Evolutionary conservation across 2,888 invertebrate species (phyloP), one percentile per base, ranked within the genome.

Genomic region (Frankliniella fusca): DNA sequence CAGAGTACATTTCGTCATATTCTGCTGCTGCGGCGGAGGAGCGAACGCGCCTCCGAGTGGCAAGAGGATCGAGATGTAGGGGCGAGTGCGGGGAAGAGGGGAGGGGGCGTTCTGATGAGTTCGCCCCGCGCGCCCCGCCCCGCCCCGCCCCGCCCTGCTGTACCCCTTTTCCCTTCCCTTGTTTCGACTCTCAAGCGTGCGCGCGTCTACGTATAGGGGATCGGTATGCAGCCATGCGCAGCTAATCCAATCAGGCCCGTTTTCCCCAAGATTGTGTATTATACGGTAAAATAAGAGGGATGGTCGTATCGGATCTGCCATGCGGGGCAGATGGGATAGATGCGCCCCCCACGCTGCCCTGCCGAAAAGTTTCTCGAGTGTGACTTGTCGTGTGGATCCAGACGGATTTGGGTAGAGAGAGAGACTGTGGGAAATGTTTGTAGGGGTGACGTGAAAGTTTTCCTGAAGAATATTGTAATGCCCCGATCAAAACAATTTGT

Each of bases 251-350:
- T 76, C 70, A 76, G 12, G 70, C 70, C 61, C 15, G 70, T 23
- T 27, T 27, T 23, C 70, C 23, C 70, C 70, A 27, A 76, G 70
- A 76, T 76, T 76, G 70, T 76, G 70, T 76, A 76, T 76, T 27
- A 76, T 76, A 23, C 27, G 70, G 27, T 76, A 23, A 61, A 61
- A 61, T 61, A 61, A 7, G 70, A 76, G 70, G 70, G 27, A 76
- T 23, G 70, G 18, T 15, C 54, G 54, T 54, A 15, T 54, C 20
- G 54, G 54, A 54, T 20, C n/a, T 11, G 70, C n/a, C 9, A 23
- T 20, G 54, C 15, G 54, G 54, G 20, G 54, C 15, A 54, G 54
- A 20, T 20, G 5, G 54, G 54, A 20, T 20, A 20, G 18, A 54
- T 11, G 54, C 54, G 18, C 54, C 38, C 38, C 38, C 38, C 38